phyloP scores from a whole-genome alignment of 2,888 invertebrate genomes.

The Tillus elongatus region DNA sequence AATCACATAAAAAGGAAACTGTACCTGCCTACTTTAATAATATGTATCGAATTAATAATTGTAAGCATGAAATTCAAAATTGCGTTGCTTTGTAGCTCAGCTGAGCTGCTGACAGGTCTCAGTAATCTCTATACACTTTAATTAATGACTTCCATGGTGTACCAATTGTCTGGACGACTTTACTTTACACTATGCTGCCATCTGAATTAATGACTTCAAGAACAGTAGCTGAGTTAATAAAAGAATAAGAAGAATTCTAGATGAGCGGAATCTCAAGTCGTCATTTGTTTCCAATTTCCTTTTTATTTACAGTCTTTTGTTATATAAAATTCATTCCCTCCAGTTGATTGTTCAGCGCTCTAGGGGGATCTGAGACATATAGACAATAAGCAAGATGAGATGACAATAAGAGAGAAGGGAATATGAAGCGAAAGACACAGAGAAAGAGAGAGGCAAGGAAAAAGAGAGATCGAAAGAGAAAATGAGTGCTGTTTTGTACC shows the following conservation, averaged over 20 bases:
- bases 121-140: constrained; percentile 3
- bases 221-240: constrained; percentile 34
- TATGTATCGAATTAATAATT: constrained; percentile 42
- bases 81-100: too few species aligned
- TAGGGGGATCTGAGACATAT: too few species aligned
- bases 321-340: constrained; percentile 12
- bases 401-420: too few species aligned
- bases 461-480: too few species aligned
- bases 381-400: too few species aligned
- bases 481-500: too few species aligned
- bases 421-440: too few species aligned
- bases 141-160: too few species aligned
- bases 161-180: constrained; percentile 22
- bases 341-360: too few species aligned
- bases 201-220: constrained; percentile 32
- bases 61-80: constrained; percentile 42
- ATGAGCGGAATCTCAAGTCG: constrained; percentile 28
- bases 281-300: constrained; percentile 25
- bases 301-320: constrained; percentile 13
- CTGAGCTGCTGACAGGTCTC: too few species aligned
- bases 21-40: constrained; percentile 29
- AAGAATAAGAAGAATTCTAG: constrained; percentile 18
- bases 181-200: constrained; percentile 26
- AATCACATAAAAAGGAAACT: constrained; percentile 18
- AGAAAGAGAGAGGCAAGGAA: too few species aligned